These are phyloP conservation scores for Hydrolagus colliei DNA, from an alignment of 2,797 vertebrate species.

Conservation along the genomic window DNA sequence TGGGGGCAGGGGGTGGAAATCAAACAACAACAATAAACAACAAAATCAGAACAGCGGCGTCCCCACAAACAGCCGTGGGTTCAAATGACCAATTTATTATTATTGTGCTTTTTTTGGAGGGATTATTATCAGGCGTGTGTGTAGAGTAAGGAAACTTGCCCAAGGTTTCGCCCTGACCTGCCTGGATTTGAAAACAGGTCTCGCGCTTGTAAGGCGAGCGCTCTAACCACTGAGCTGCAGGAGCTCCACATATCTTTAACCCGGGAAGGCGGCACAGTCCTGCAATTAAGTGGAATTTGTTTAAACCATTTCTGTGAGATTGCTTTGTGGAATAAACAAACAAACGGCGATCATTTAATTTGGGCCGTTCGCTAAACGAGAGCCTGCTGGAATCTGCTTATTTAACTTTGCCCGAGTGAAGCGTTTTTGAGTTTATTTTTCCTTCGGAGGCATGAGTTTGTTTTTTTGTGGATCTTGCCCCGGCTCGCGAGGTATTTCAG, in stretches of 20 bases:
- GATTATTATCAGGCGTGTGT: no score
- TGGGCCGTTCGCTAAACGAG: background rate
- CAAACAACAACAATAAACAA: no score
- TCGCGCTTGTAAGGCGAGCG: no score
- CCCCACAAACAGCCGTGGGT: no score
- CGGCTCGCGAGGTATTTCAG: slow-evolving; percentile 52
- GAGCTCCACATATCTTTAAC: background rate
- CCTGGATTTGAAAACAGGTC: no score
- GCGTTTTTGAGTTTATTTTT: slow-evolving; percentile 38
- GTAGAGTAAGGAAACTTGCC: no score
- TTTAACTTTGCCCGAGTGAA: slow-evolving; percentile 33
- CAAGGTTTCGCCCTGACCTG: no score
- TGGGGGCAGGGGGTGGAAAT: no score
- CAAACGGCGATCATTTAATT: slow-evolving; percentile 5
- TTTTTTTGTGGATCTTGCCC: slow-evolving; percentile 43
- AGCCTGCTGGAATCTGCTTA: slow-evolving; percentile 26
- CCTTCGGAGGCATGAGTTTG: slow-evolving; percentile 39
- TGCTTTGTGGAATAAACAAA: background rate
- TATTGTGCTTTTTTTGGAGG: no score
- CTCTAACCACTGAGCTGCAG: no score
- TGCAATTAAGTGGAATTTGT: background rate
- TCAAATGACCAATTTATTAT: no score
- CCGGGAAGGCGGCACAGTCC: background rate
- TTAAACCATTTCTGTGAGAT: background rate
- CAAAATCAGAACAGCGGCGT: no score